phyloP scores from a whole-genome alignment of 2,113 vertebrate species.

The Lepisosteus oculatus region DNA sequence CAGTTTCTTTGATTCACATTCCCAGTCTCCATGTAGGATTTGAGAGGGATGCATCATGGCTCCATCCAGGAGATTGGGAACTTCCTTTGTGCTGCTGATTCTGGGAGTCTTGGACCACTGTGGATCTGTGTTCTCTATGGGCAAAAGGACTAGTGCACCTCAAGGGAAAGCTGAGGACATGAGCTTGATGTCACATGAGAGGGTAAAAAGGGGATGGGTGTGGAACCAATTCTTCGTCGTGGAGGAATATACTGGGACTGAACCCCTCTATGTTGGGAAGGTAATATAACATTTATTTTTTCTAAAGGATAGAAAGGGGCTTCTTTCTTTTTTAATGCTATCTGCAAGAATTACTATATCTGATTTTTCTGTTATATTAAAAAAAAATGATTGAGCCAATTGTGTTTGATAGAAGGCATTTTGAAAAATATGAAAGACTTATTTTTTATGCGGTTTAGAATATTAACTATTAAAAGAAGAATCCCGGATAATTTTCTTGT shows the following conservation, averaged over 20 bases:
- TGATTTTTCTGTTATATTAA: no score
- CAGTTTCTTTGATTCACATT: slow-evolving; percentile 7
- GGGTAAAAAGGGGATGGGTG: slow-evolving; percentile 98
- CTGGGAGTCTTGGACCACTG: slow-evolving; percentile 52
- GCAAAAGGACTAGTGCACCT: slow-evolving; percentile 58
- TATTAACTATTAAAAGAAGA: no score
- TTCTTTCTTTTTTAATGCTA: no score
- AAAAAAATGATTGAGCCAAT: no score
- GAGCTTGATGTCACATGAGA: slow-evolving; percentile 57
- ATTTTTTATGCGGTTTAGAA: no score
- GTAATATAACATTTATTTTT: slow-evolving; percentile 53
- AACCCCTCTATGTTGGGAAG: slow-evolving; percentile 96
- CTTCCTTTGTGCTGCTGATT: slow-evolving; percentile 43
- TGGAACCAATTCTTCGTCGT: slow-evolving; percentile 99
- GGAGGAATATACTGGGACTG: slow-evolving; percentile 96
- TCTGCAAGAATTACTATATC: no score
- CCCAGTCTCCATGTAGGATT: slow-evolving; percentile 48
- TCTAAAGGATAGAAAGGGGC: no score
- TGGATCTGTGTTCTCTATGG: slow-evolving; percentile 44
- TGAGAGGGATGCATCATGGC: slow-evolving; percentile 49
- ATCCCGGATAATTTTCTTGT: no score
- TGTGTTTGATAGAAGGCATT: no score
- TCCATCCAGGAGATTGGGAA: slow-evolving; percentile 43
- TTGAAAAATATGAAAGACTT: no score
- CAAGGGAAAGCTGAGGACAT: slow-evolving; percentile 45